phyloP scores from a whole-genome alignment of 2,888 invertebrate species.

The Leptopterna dolabrata region DNA sequence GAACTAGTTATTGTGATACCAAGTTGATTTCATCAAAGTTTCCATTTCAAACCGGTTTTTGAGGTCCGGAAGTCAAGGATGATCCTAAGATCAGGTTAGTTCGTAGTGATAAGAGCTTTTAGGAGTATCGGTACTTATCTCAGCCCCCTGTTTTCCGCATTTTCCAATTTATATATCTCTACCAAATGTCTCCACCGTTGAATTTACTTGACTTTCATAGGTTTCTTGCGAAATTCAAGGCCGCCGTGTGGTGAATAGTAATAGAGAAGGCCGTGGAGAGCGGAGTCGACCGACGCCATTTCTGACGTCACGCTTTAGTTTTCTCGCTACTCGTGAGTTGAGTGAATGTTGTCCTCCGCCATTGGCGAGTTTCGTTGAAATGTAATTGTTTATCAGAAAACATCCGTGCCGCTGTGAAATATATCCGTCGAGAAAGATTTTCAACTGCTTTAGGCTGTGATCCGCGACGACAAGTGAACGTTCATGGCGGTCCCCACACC shows the following conservation, averaged over 20 bases:
- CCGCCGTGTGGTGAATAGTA: neutral
- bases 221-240: neutral
- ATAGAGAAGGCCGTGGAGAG: slow-evolving; percentile 34
- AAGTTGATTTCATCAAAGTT: neutral
- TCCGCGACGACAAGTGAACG: neutral
- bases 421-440: neutral
- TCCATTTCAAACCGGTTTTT: neutral
- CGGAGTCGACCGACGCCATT: slow-evolving; percentile 45
- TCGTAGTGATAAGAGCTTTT: slow-evolving; percentile 14
- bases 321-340: slow-evolving; percentile 32
- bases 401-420: slow-evolving; percentile 19
- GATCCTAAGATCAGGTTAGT: slow-evolving; percentile 51
- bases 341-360: slow-evolving; percentile 23
- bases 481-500: slow-evolving; percentile 34
- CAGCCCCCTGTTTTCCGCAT: neutral
- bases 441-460: slow-evolving; percentile 2
- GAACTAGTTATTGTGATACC: neutral
- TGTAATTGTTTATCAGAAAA: slow-evolving; percentile 42
- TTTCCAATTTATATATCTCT: neutral
- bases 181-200: neutral
- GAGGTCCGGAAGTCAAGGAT: neutral
- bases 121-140: neutral
- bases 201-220: neutral
- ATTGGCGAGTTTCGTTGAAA: slow-evolving; percentile 41
- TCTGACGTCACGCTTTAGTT: slow-evolving; percentile 49